Evolutionary conservation across 2,888 invertebrate species (phyloP).

Genomic region (Thymelicus lineola): DNA sequence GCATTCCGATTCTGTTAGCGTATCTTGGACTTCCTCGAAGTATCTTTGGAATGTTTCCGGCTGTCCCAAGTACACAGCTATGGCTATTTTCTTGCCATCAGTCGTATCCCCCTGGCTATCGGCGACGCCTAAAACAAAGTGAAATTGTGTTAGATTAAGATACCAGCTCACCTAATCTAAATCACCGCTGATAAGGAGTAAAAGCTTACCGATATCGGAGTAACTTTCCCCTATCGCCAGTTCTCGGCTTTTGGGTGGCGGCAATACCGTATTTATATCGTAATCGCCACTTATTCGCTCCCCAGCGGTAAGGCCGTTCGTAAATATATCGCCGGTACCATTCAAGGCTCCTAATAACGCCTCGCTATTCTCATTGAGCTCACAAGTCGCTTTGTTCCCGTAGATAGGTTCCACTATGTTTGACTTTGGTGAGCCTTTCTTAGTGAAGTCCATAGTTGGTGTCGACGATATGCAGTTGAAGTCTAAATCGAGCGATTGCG

Average conservation of each 20-base stretch:
- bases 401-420: slow-evolving; percentile 76
- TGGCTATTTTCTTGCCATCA: slow-evolving; percentile 94
- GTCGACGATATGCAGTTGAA: slow-evolving; percentile 80
- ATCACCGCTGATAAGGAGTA: slow-evolving; percentile 39
- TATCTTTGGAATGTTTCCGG: slow-evolving; percentile 91
- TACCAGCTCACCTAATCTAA: background rate
- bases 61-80: slow-evolving; percentile 94
- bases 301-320: slow-evolving; percentile 67
- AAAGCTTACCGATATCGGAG: slow-evolving; percentile 76
- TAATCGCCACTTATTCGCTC: slow-evolving; percentile 80
- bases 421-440: slow-evolving; percentile 77
- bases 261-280: slow-evolving; percentile 78
- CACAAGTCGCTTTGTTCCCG: slow-evolving; percentile 78
- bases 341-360: slow-evolving; percentile 70
- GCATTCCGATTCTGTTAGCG: slow-evolving; percentile 87
- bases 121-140: slow-evolving; percentile 70
- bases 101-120: slow-evolving; percentile 88
- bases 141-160: background rate
- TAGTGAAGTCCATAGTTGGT: slow-evolving; percentile 75
- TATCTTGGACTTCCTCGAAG: slow-evolving; percentile 87
- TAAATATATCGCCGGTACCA: slow-evolving; percentile 75
- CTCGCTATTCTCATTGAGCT: slow-evolving; percentile 74
- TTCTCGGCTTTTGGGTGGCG: slow-evolving; percentile 79
- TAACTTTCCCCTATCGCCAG: slow-evolving; percentile 83
- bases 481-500: slow-evolving; percentile 78